Evolutionary conservation across 2,888 invertebrate species (phyloP), one percentile per base, ranked within the genome.

Genomic region (Philopedon plagiatum): DNA sequence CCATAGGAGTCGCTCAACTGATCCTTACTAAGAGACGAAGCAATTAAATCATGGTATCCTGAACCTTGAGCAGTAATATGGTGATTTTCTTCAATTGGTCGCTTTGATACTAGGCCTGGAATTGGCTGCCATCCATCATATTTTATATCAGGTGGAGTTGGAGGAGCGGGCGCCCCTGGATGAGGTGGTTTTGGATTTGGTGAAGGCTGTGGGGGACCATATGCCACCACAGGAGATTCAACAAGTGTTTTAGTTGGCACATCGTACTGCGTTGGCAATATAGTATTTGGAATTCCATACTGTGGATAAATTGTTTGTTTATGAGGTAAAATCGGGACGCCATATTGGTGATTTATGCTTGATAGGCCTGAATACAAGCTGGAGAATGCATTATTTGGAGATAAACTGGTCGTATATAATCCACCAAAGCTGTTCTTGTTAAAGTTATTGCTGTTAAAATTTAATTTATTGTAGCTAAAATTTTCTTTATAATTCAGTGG

Each of bases 61-160:
- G 86, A 86, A 62, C 87, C 83, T 65, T 87, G 83, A 74, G 86
- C 84, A 74, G 76, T 29, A 75, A 82, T 75, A 78, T 84, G 77
- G 62, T 78, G 72, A 76, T 37, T 54, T 61, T 68, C 77, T 57
- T 71, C 75, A 21, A 75, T 68, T 13, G 85, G 85, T 15, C 78
- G 41, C 37, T 80, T 81, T 11, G 86, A 82, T 77, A 85, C 83
- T 0, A 92, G 89, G 0, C 94, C 93, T 7, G 94, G 91, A 71
- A 95, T 94, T 18, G 95, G 95, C 81, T 92, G 93, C 95, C 95
- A 95, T 23, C 95, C 95, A 78, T 95, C 95, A 80, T 94, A 94
- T 61, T 92, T 87, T 32, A 94, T 90, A 81, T 91, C 89, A 4
- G 93, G 90, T 5, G 92, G 92, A 0, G 92, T 93, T 0, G 93